Evolutionary conservation across 2,113 vertebrate species (phyloP).

Genomic region (Merops nubicus): DNA sequence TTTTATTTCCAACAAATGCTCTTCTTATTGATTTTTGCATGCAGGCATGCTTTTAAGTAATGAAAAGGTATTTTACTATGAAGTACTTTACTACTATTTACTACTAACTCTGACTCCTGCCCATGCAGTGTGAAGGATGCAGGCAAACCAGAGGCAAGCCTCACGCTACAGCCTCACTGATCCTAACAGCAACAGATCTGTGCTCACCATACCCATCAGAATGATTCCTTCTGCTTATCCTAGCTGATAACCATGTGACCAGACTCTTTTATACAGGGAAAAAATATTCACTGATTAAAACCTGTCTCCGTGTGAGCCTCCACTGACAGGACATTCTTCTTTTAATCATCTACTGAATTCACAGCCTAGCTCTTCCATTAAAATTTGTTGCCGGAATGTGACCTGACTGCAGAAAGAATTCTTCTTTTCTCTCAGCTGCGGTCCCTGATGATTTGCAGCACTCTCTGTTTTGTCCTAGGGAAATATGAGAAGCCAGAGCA

Average conservation of each 20-base stretch:
- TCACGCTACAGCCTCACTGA: accelerated
- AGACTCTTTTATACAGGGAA: not conserved
- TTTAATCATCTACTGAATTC: slow-evolving; percentile 29
- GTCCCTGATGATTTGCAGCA: not conserved
- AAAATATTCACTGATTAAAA: slow-evolving; percentile 29
- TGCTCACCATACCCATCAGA: not conserved
- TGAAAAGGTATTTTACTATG: not conserved
- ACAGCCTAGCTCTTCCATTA: slow-evolving; percentile 3
- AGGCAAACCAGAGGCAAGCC: not conserved
- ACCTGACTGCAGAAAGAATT: slow-evolving; percentile 24
- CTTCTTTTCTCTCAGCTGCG: not conserved
- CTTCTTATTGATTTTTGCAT: not conserved
- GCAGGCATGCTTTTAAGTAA: not conserved
- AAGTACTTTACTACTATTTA: too few relatives aligned
- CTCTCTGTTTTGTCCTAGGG: not conserved
- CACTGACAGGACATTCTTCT: slow-evolving; percentile 29
- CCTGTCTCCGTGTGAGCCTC: not conserved
- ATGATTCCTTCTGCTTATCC: not conserved
- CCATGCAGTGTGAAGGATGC: not conserved
- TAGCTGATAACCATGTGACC: not conserved
- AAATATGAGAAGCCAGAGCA: not conserved
- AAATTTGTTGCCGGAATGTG: slow-evolving; percentile 7
- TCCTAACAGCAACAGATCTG: not conserved
- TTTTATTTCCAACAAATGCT: not conserved
- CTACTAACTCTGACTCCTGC: too few relatives aligned